Base-by-base conservation (phyloP, 2,797 vertebrate genomes). In the Periparus ater region DNA sequence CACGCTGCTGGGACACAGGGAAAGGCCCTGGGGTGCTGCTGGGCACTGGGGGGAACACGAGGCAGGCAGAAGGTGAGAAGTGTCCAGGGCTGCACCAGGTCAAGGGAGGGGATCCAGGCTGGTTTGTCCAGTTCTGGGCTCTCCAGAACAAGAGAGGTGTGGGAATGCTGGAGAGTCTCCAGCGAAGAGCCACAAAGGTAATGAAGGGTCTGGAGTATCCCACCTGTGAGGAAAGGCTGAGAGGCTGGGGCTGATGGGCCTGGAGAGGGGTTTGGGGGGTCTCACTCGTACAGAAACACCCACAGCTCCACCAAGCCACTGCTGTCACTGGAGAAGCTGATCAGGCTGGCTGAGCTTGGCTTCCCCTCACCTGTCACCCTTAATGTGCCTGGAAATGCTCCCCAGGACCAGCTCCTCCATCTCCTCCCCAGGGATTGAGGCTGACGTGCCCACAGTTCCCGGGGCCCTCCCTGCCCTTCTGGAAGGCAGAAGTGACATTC, bases 221-320 rank as follows among this genome's bases (percentile, higher is more conserved):
- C 58, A 4, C 14, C 11, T 13, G 3, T 51, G 48, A 18, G 58
- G 58, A 34, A 34, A 63, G 30, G 38, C 32, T 29, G 60, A 9
- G 16, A 13, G 32, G 32, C 40, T 65, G 74, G 32, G 38, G 18
- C 36, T 42, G 30, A 4, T 23, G 0, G 0, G 26, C 20, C 48
- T 77, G 50, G 20, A 25, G 26, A 25, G 50, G 20, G 50, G 3
- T 30, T 45, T 54, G 50, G 7, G 14, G 50, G 17, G 20, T 65
- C 40, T 45, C 60, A 30, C 20, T 4, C 0, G 2, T 9, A 6
- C 2, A 5, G 60, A 30, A 45, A 30, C 40, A 36, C 12, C 40
- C 21, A 11, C 48, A 45, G 61, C 61, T 30, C 50, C 8, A 5
- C 50, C 38, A 36, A 19, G 32, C 7, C 48, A 7, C 40, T 34